Base-by-base conservation (phyloP, 2,113 vertebrate genomes). In the Odobenus rosmarus region DNA sequence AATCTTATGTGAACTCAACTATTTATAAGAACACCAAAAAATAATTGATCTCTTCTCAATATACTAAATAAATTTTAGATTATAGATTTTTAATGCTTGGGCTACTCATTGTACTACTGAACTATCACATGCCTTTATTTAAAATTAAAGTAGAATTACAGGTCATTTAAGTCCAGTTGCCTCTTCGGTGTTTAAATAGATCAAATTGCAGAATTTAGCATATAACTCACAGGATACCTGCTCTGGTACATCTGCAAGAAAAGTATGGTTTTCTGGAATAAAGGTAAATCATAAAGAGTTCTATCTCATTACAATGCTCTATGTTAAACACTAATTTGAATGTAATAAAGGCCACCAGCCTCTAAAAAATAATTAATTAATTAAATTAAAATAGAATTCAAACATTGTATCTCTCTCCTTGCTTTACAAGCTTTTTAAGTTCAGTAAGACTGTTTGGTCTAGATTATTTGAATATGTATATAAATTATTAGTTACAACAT, bases 281-380 rank as follows among this genome's bases (percentile, higher is more conserved):
- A 88, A 59, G 10, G 36, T 51, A 59, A 71, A 46, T 1, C 36
- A 55, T 31, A 55, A 64, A 51, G 23, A 39, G 42, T 92, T 59
- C 69, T 61, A 77, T 59, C 36, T 26, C 24, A 49, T 71, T 46
- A 26, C 28, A 11, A n/a, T 88, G 55, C 21, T 97, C 76, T 96
- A 96, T 94, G 96, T 90, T 95, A 97, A 97, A 96, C 67, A 82
- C 89, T 98, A 96, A 96, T 92, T 97, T 96, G 83, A 98, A 97
- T 97, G 64, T 97, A 96, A 95, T 97, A 96, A 97, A 97, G 86
- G 55, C 93, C 95, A 97, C 11, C 36, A 59, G 62, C 76, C 96
- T 97, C 77, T 91, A 72, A 72, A 72, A 39, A 21, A 39, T 39
- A 71, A 71, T 36, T 71, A 71, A 72, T 9, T 36, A 71, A 71